Evolutionary conservation across 2,113 vertebrate species (phyloP).

Genomic region (Spea multiplicata): DNA sequence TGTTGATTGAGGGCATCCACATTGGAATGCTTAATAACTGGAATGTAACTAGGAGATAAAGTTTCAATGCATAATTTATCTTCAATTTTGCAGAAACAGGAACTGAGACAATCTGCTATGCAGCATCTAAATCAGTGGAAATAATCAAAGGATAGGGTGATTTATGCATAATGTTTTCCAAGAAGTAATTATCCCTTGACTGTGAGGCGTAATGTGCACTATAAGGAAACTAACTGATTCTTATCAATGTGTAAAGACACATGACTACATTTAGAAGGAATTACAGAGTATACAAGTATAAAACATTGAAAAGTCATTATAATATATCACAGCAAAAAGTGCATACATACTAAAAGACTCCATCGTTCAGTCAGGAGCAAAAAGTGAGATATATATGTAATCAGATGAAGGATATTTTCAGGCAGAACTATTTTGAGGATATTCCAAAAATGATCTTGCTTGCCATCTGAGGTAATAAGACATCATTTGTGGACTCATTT

Average conservation of each 20-base stretch:
- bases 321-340: not conserved
- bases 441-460: too few relatives aligned
- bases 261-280: not conserved
- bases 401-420: too few relatives aligned
- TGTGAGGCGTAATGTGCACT: slow-evolving; percentile 14
- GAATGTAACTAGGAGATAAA: slow-evolving; percentile 46
- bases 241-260: slow-evolving; percentile 17
- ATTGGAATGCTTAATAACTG: slow-evolving; percentile 44
- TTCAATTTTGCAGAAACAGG: slow-evolving; percentile 22
- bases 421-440: too few relatives aligned
- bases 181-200: slow-evolving; percentile 35
- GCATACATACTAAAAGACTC: not conserved
- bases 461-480: too few relatives aligned
- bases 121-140: slow-evolving; percentile 40
- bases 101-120: not conserved
- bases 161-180: slow-evolving; percentile 26
- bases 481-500: too few relatives aligned
- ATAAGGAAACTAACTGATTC: slow-evolving; percentile 21
- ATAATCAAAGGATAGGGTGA: slow-evolving; percentile 33
- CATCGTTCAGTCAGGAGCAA: too few relatives aligned
- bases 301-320: not conserved
- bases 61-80: slow-evolving; percentile 46
- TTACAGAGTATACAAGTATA: not conserved
- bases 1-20: slow-evolving; percentile 45
- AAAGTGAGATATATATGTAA: too few relatives aligned